phyloP scores from a whole-genome alignment of 1,140 invertebrate genomes.

The Epicauta chinensis region DNA sequence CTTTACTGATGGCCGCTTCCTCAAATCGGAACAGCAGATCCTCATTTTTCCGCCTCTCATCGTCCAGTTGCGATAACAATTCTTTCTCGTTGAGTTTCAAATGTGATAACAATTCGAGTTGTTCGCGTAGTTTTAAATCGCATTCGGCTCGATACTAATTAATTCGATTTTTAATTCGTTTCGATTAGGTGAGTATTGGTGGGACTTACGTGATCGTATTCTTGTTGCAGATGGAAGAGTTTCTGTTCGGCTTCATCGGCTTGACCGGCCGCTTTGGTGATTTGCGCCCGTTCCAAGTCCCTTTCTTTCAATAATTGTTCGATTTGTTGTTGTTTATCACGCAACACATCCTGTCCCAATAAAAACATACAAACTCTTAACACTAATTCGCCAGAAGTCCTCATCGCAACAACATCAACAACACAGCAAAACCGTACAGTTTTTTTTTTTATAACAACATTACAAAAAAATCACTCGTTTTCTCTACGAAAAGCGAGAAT shows the following conservation, averaged over 20 bases:
- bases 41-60: constrained; percentile 82
- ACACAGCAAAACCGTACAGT: constrained; percentile 9
- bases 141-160: constrained; percentile 51
- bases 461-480: too few relatives aligned
- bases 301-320: constrained; percentile 83
- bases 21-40: constrained; percentile 88
- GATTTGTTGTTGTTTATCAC: constrained; percentile 90
- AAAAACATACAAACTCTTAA: constrained; percentile 23
- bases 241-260: constrained; percentile 61
- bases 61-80: constrained; percentile 66
- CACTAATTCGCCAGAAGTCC: constrained; percentile 19
- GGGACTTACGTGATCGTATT: constrained; percentile 48
- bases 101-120: constrained; percentile 42
- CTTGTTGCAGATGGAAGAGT: constrained; percentile 44
- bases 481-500: too few relatives aligned
- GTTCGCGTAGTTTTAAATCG: constrained; percentile 46
- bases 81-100: constrained; percentile 61
- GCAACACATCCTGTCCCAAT: constrained; percentile 68
- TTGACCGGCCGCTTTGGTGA: constrained; percentile 64
- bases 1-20: constrained; percentile 75
- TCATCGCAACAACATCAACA: constrained; percentile 6
- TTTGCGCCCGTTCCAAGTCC: constrained; percentile 80
- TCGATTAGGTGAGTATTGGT: not conserved
- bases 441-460: too few relatives aligned
- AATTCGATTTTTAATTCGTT: not conserved